A percentile compares a stretch with the other conserved stretches of the same genome.
Conservation (phyloP, 2,797 vertebrate species). For the Fistularia tabacaria region DNA sequence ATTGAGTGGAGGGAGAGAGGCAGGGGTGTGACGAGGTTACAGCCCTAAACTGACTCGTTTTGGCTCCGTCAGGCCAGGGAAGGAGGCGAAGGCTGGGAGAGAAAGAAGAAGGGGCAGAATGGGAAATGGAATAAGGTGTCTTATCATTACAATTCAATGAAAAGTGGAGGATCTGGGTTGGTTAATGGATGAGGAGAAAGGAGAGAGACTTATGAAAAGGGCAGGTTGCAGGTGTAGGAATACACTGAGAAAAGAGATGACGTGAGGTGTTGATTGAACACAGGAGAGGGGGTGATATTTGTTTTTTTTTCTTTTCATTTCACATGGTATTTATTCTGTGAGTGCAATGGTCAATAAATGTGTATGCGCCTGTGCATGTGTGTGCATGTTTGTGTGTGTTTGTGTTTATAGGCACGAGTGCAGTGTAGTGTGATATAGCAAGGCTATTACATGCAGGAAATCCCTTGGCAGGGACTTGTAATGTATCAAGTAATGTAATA, state of each 20-base stretch:
- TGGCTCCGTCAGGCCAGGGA: conserved; percentile 12
- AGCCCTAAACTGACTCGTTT: conserved; percentile 46
- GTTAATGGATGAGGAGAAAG: conserved; percentile 28
- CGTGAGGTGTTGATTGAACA: conserved; percentile 49
- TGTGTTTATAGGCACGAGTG: conserved; percentile 1
- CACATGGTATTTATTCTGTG: conserved; percentile 25
- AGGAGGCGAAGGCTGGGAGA: conserved; percentile 9
- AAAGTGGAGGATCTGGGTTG: conserved; percentile 36
- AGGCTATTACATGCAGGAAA: conserved; percentile 34
- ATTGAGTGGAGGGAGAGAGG: conserved; percentile 30
- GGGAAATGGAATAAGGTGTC: not conserved
- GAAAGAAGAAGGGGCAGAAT: conserved; percentile 13
- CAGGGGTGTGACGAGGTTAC: conserved; percentile 41
- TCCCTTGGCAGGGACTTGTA: conserved; percentile 22
- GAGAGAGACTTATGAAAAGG: conserved; percentile 18
- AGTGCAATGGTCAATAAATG: not conserved
- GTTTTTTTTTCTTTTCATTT: conserved; percentile 40
- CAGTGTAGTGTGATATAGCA: conserved; percentile 11
- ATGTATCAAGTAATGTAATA: conserved; percentile 39
- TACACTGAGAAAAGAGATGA: conserved; percentile 27
- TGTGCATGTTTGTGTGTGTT: conserved; percentile 6
- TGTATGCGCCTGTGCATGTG: conserved; percentile 3
- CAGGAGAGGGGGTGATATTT: conserved; percentile 36
- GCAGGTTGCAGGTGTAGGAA: conserved; percentile 13
- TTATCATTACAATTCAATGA: conserved; percentile 17